Evolutionary conservation across 2,888 invertebrate genomes (phyloP).

Genomic region (Therioaphis trifolii): DNA sequence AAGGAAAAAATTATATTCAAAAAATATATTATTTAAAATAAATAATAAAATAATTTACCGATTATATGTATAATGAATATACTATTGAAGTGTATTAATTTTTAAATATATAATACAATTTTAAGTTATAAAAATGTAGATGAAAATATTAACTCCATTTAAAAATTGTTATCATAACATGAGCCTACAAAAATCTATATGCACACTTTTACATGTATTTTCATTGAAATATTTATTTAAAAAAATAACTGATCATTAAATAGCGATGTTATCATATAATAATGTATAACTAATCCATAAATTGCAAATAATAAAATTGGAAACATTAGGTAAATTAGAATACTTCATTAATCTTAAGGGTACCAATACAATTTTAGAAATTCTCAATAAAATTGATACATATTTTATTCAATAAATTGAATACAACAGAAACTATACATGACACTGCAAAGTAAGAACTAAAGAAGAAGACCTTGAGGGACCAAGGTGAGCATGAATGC

Average conservation of each 20-base stretch:
- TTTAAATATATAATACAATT: no score
- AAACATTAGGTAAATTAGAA: not conserved
- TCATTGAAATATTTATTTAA: not conserved
- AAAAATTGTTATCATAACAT: no score
- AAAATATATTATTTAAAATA: no score
- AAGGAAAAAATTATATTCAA: no score
- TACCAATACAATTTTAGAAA: not conserved
- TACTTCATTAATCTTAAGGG: not conserved
- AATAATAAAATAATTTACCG: no score
- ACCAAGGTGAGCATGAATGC: constrained; percentile 53
- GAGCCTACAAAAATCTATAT: no score
- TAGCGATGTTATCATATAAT: no score
- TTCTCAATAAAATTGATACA: constrained; percentile 10
- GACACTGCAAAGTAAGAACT: constrained; percentile 34
- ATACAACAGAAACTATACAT: constrained; percentile 39
- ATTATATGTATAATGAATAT: no score
- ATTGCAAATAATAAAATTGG: no score
- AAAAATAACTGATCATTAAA: not conserved
- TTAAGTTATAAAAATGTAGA: no score
- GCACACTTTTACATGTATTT: not conserved
- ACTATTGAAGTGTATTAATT: no score
- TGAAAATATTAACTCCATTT: no score
- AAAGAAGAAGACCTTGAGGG: constrained; percentile 52
- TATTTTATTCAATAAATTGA: not conserved
- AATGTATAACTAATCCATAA: not conserved